phyloP scores from a whole-genome alignment of 1,140 invertebrate species.

The Cydia pomonella region DNA sequence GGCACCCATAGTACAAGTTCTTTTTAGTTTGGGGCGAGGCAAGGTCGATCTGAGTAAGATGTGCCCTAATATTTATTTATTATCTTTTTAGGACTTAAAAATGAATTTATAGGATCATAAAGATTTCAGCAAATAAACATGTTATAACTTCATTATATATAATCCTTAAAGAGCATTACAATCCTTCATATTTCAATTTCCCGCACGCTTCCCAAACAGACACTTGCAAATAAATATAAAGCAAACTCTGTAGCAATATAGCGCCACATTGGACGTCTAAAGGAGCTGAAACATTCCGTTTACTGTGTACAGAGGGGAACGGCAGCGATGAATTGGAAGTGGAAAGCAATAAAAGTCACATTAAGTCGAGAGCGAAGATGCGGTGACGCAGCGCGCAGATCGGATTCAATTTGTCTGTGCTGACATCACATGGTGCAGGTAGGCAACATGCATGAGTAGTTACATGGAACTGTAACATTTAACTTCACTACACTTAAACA shows the following conservation, averaged over 20 bases:
- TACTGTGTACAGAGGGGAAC: constrained; percentile 42
- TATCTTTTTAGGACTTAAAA: too few species aligned
- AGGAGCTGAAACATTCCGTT: constrained; percentile 40
- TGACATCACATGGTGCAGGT: constrained; percentile 32
- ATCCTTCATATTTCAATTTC: not conserved
- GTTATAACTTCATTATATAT: too few species aligned
- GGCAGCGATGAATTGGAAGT: constrained; percentile 53
- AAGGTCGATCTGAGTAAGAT: too few species aligned
- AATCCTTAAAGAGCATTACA: too few species aligned
- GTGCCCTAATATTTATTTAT: too few species aligned
- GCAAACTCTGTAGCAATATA: constrained; percentile 22
- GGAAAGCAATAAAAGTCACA: constrained; percentile 65
- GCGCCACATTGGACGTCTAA: constrained; percentile 12
- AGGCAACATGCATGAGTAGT: not conserved
- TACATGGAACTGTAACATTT: constrained; percentile 34
- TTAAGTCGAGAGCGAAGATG: constrained; percentile 62
- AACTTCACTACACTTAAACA: too few species aligned
- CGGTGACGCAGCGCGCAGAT: constrained; percentile 37
- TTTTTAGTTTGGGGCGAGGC: too few species aligned
- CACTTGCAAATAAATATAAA: not conserved
- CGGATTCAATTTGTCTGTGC: constrained; percentile 52
- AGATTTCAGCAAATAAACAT: too few species aligned
- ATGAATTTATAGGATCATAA: too few species aligned
- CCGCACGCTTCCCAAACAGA: not conserved
- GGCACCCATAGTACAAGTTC: too few species aligned